phyloP scores from a whole-genome alignment of 2,113 vertebrate species.

The Pipra filicauda region DNA sequence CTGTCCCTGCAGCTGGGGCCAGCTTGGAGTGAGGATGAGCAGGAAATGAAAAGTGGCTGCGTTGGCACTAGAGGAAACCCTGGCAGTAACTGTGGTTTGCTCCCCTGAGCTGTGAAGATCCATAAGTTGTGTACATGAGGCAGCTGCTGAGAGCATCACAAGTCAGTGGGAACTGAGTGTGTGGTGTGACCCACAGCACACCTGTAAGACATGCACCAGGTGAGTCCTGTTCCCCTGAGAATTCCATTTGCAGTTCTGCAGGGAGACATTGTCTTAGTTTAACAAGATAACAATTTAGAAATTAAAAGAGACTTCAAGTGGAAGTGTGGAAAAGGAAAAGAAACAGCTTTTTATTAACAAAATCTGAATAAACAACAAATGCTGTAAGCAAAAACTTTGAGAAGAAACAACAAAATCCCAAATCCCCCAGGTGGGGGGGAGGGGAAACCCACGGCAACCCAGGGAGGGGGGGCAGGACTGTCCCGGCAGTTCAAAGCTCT shows the following conservation, averaged over 20 bases:
- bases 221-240: not conserved
- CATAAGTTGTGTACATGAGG: not conserved
- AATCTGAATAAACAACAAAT: too few relatives aligned
- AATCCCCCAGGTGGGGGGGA: too few relatives aligned
- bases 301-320: too few relatives aligned
- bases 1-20: not conserved
- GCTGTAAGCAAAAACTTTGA: too few relatives aligned
- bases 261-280: not conserved
- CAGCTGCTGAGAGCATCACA: not conserved
- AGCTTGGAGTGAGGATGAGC: not conserved
- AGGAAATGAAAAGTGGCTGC: not conserved
- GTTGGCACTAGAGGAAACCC: not conserved
- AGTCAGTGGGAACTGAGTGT: fast-evolving
- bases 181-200: not conserved
- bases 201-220: not conserved
- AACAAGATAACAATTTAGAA: too few relatives aligned
- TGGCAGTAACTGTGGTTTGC: not conserved
- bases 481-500: too few relatives aligned
- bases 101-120: not conserved
- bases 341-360: too few relatives aligned
- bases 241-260: not conserved
- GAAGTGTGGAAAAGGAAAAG: too few relatives aligned
- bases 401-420: too few relatives aligned
- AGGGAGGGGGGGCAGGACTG: too few relatives aligned
- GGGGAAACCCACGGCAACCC: too few relatives aligned